Evolutionary conservation across 2,113 vertebrate species (phyloP), one percentile per base, ranked within the genome.

Genomic region (Lepus timidus): DNA sequence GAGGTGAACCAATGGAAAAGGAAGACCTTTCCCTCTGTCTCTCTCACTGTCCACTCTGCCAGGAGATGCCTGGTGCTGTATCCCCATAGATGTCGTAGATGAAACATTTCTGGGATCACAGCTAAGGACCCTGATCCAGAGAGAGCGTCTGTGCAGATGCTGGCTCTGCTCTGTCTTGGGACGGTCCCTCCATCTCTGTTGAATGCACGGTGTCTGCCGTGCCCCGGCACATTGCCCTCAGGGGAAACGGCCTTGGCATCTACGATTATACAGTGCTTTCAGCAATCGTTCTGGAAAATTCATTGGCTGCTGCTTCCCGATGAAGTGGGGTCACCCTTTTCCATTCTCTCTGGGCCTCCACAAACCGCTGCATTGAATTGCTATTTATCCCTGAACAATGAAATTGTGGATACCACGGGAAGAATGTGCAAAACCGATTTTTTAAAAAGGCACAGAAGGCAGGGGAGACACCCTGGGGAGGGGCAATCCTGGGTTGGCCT

Each of bases 401-500:
- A 58, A 49, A 49, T 27, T 4, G 12, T 33, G 29, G 7, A 6
- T 67, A 10, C 73, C 65, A 70, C 0, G 64, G 36, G 70, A 27
- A 58, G 33, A 31, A 4, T 9, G 33, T 27, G 23, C 7, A 55
- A 62, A 78, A 61, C 1, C 27, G 39, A 49, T 61, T 3, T 44
- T 7, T 6, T 44, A 44, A 61, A 36, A 25, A 14, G 5, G 5
- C 33, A 7, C 2, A 13, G 2, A 19, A 19, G 22, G 17, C 29
- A n/a, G 13, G 14, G 1, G 58, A n/a, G 39, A 29, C 14, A 16
- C 31, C 22, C 0, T 9, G 23, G 71, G 55, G 27, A 31, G 36
- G 29, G 49, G 71, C 9, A 8, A 19, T 11, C 19, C 27, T 9
- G 0, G 4, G 1, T 1, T 7, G 7, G 12, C 49, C 51, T 44